A percentile compares a stretch with the other conserved stretches of the same genome.
These are phyloP conservation scores for Hippotragus niger DNA, from an alignment of 2,113 vertebrate species.

Conservation along the genomic window DNA sequence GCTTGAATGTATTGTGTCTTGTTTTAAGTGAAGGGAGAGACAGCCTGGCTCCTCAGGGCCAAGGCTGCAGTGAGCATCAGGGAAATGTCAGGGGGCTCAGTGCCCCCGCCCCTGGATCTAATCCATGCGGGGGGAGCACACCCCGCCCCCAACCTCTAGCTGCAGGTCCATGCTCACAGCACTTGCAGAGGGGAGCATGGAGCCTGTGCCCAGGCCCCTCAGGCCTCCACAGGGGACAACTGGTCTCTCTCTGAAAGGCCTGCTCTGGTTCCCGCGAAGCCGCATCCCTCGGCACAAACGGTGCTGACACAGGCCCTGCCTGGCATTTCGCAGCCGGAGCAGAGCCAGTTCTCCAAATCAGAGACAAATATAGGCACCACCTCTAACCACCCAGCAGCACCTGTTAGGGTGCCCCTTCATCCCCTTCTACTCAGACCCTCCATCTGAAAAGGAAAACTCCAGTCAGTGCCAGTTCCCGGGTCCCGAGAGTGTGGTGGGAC, in stretches of 20 bases:
- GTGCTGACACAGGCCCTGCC: neutral
- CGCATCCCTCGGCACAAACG: fast-evolving
- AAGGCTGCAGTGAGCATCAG: neutral
- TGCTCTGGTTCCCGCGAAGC: fast-evolving
- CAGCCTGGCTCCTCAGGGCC: fast-evolving
- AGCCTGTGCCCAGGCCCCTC: fast-evolving
- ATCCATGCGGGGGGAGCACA: fast-evolving
- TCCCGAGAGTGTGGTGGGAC: neutral
- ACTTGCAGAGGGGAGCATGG: fast-evolving
- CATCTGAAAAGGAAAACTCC: neutral
- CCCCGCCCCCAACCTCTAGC: fast-evolving
- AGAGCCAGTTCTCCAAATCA: neutral
- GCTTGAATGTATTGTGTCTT: fast-evolving
- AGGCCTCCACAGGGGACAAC: fast-evolving
- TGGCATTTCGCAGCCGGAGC: fast-evolving
- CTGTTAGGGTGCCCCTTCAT: fast-evolving
- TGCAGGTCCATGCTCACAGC: neutral
- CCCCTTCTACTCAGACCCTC: neutral
- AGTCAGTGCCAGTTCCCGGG: fast-evolving
- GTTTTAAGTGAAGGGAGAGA: neutral
- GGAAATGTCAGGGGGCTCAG: neutral
- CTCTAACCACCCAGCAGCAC: neutral
- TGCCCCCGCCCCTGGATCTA: neutral
- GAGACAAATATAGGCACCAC: neutral
- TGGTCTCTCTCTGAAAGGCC: neutral